Conservation (phyloP, 2,113 vertebrate genomes). For the Embiotoca jacksoni region DNA sequence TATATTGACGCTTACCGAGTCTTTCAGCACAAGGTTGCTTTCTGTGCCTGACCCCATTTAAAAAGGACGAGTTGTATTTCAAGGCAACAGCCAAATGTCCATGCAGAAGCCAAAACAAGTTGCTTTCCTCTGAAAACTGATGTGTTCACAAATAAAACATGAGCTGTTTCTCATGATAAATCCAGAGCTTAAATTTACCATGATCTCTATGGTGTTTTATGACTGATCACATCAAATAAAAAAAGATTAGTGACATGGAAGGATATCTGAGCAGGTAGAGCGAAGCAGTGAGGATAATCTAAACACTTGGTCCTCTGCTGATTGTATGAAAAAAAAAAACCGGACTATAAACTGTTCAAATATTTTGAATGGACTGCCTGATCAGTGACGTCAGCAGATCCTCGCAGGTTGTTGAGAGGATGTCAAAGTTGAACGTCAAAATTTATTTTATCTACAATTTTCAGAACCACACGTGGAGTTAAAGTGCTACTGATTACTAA, state of each 20-base stretch:
- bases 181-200: conserved; percentile 17
- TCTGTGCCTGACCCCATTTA: conserved; percentile 1
- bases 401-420: background rate
- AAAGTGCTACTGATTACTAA: conserved; percentile 11
- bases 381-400: background rate
- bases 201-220: conserved; percentile 34
- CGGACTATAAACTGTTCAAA: too few species aligned
- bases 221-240: conserved; percentile 25
- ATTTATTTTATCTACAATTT: background rate
- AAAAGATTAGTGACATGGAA: conserved; percentile 17
- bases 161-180: background rate
- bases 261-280: background rate
- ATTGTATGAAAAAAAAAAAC: conserved; percentile 1
- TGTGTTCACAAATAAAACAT: conserved; percentile 38
- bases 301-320: background rate
- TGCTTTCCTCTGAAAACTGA: conserved; percentile 11
- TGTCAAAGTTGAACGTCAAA: background rate
- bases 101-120: background rate
- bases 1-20: background rate
- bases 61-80: conserved; percentile 1
- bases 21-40: background rate
- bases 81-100: background rate
- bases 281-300: background rate
- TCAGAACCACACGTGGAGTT: background rate
- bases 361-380: background rate